A percentile compares a stretch with the other conserved stretches of the same genome.
Conservation (phyloP, 2,797 vertebrate species). For the Anisognathus igniventris region DNA sequence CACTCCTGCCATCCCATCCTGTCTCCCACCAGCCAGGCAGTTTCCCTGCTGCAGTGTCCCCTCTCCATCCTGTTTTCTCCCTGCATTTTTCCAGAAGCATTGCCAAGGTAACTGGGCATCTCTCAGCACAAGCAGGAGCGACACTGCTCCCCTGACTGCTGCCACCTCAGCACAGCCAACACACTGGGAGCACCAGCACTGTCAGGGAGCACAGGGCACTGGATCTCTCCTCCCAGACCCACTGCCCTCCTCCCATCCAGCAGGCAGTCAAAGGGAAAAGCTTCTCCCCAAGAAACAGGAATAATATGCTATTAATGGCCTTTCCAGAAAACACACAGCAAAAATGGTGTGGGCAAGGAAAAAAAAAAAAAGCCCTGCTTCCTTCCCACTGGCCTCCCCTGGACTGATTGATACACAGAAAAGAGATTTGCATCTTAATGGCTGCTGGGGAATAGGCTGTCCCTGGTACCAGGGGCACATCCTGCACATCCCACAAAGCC, state of each 20-base stretch:
- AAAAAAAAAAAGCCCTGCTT: not conserved
- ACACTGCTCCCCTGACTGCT: not conserved
- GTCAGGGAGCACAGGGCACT: not conserved
- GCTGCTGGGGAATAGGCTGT: not conserved
- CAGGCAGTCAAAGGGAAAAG: not conserved
- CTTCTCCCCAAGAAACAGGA: not conserved
- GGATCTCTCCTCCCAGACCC: not conserved
- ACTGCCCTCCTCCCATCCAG: not conserved
- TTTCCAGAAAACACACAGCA: not conserved
- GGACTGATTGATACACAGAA: not conserved
- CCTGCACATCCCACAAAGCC: not conserved
- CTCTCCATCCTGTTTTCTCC: not conserved
- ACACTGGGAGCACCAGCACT: not conserved
- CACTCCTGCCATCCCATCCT: not conserved
- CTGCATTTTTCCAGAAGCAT: not conserved
- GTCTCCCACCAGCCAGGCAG: not conserved
- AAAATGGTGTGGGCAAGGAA: not conserved
- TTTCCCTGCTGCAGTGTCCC: not conserved
- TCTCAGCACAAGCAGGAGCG: not conserved
- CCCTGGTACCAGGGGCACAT: not conserved
- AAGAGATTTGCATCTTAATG: not conserved
- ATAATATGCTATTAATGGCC: not conserved
- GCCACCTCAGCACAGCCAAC: conserved; percentile 49
- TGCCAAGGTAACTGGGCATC: conserved; percentile 38
- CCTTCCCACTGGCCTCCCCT: not conserved